Percentiles rank a stretch among this genome's conserved stretches.
Conservation (phyloP, 2,113 vertebrate genomes). For the Lepidothrix coronata region DNA sequence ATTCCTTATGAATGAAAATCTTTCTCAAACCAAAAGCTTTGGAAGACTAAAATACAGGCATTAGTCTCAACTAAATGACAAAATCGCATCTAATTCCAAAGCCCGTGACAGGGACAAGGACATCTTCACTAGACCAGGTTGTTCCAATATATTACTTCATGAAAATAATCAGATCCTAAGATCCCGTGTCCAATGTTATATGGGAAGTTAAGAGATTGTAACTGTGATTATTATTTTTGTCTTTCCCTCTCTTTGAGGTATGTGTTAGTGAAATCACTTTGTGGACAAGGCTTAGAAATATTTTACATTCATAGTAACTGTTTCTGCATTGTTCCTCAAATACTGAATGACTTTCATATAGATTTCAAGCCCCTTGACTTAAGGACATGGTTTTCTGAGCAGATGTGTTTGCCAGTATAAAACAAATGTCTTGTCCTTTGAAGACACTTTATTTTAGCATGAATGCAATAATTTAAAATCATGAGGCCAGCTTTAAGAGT, state of each 20-base stretch:
- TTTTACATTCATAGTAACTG: not conserved
- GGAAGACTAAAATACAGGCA: not conserved
- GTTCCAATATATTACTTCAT: not conserved
- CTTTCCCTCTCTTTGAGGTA: not conserved
- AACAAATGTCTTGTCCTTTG: not conserved
- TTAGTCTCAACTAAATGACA: not conserved
- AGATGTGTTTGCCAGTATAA: not conserved
- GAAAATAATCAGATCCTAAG: not conserved
- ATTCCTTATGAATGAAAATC: not conserved
- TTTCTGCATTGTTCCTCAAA: not conserved
- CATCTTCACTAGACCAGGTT: not conserved
- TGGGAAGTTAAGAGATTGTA: not conserved
- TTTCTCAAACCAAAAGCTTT: not conserved
- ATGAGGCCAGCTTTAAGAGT: not conserved
- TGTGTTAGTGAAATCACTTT: not conserved
- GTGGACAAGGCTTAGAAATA: not conserved
- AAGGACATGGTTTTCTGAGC: not conserved
- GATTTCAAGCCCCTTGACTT: not conserved
- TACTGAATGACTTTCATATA: not conserved
- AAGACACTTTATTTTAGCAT: not conserved
- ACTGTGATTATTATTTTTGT: not conserved
- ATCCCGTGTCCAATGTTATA: not conserved
- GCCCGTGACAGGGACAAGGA: not conserved
- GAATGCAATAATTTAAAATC: not conserved
- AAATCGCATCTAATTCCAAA: not conserved